Evolutionary conservation across 92 coral and sea anemone species (phyloP).

Genomic region (Paramuricea clavata): DNA sequence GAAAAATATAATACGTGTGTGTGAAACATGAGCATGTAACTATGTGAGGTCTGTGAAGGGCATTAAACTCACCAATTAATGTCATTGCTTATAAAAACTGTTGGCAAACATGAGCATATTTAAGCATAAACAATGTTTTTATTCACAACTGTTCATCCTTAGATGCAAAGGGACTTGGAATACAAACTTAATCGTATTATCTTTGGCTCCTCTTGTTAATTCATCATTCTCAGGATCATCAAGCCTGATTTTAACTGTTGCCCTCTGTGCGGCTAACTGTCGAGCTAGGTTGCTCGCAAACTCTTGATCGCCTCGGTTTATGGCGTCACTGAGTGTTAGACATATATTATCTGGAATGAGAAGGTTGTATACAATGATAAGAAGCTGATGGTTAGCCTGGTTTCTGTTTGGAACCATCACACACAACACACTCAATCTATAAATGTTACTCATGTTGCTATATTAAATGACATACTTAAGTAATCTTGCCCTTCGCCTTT

Average conservation of each 20-base stretch:
- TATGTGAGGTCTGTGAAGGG: too few relatives aligned
- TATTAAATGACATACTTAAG: conserved; percentile 48
- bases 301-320: conserved; percentile 64
- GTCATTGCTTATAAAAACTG: not conserved
- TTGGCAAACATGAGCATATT: too few relatives aligned
- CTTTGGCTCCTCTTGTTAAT: conserved; percentile 66
- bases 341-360: conserved; percentile 70
- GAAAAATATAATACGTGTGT: too few relatives aligned
- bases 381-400: not conserved
- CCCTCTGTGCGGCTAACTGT: conserved; percentile 64
- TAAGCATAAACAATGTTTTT: too few relatives aligned
- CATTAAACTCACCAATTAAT: too few relatives aligned
- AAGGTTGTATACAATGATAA: not conserved
- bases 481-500: conserved; percentile 41
- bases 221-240: conserved; percentile 72
- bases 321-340: conserved; percentile 71
- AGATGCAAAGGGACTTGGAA: not conserved
- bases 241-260: conserved; percentile 73
- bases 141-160: not conserved
- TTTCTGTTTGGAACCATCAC: not conserved
- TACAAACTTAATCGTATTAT: conserved; percentile 68
- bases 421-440: not conserved
- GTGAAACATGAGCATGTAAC: too few relatives aligned
- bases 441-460: too few relatives aligned
- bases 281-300: conserved; percentile 65